Conservation (phyloP, 2,888 invertebrate genomes). For the Esperia sulphurella region DNA sequence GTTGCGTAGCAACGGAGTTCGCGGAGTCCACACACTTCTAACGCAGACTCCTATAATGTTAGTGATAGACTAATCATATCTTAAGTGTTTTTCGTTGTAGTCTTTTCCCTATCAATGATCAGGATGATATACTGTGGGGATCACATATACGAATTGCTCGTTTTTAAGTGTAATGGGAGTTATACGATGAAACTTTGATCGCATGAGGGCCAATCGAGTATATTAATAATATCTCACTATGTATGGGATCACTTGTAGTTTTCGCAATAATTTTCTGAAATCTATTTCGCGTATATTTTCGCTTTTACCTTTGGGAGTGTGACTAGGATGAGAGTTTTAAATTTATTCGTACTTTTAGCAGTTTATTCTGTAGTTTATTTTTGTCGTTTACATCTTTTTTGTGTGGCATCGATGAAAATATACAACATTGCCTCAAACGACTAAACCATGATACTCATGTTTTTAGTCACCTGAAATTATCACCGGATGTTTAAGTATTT, state of each 20-base stretch:
- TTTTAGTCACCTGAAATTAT: neutral
- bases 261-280: conserved; percentile 47
- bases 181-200: conserved; percentile 49
- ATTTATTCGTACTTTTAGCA: conserved; percentile 22
- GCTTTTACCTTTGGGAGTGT: conserved; percentile 34
- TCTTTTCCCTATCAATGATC: conserved; percentile 42
- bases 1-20: conserved; percentile 50
- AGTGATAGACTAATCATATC: conserved; percentile 72
- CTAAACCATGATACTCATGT: neutral
- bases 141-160: conserved; percentile 48
- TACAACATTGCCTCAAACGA: neutral
- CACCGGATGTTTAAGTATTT: neutral
- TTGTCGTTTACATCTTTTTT: conserved; percentile 4
- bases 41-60: conserved; percentile 26
- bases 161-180: conserved; percentile 38
- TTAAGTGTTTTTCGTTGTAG: conserved; percentile 64
- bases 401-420: conserved; percentile 1
- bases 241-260: conserved; percentile 70
- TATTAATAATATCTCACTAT: conserved; percentile 63
- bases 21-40: neutral
- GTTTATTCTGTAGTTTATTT: conserved; percentile 9
- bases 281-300: conserved; percentile 32
- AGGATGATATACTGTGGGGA: conserved; percentile 44
- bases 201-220: conserved; percentile 70
- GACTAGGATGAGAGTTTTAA: conserved; percentile 25